Evolutionary conservation across 2,113 vertebrate genomes (phyloP), one percentile per base, ranked within the genome.

Genomic region (Dolichallabes microphthalmus): DNA sequence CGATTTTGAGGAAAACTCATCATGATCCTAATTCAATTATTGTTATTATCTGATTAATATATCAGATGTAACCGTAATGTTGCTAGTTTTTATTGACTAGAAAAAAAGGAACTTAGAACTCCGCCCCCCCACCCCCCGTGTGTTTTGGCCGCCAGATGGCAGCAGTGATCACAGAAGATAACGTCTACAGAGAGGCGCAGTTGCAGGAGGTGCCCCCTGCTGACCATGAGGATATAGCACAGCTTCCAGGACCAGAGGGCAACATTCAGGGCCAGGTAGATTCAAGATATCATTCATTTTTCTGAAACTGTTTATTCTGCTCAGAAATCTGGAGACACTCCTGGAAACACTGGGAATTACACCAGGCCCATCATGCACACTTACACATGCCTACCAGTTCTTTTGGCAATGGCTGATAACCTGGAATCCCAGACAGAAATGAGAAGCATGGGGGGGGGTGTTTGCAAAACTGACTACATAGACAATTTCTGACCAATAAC

Each of bases 141-240:
- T 22, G 5, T 14, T 79, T 45, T 88, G 79, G 14, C 87, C 91
- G 88, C 86, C 58, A 95, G 95, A 95, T 95, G 94, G 94, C 93
- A 88, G 91, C 88, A 87, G 69, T 79, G 50, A 87, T 88, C 0
- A n/a, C 58, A 11, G 93, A 93, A 35, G 89, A 88, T 30, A 86
- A 91, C 1, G 39, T 91, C 8, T 11, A 89, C 3, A 11, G 9
- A 0, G 93, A 91, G 0, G 86, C 68, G 0, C 90, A 89, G 9
- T 14, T 81, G 4, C 11, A 69, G 19, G 25, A 2, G 45, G 86
- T 50, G 8, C 90, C 88, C 22, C 86, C 89, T 32, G 89, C 87
- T 63, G 94, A 88, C 0, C 55, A 7, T 32, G 10, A 75, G 0
- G 90, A 93, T 6, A 88, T 92, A 73, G 57, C 91, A 87, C 89